Evolutionary conservation across 2,888 invertebrate genomes (phyloP), one percentile per base, ranked within the genome.

Genomic region (Linnaemya vulpina): DNA sequence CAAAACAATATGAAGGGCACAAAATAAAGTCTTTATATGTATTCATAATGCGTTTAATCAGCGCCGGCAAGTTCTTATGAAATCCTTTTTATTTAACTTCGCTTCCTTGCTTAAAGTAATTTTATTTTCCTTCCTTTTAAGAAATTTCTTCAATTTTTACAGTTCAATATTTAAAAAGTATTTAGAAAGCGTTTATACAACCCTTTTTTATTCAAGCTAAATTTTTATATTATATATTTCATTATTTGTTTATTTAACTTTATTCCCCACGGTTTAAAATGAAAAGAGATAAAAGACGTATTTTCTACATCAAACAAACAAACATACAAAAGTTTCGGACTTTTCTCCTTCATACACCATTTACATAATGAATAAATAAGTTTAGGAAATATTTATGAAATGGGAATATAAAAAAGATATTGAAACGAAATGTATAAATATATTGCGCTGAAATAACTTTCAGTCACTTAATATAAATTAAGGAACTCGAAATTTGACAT

Each of bases 31-130:
- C 35, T 63, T 43, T 25, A 53, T 63, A 11, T n/a, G 1, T 55
- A 38, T 58, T 43, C 51, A 25, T 49, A 73, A 73, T 70, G 73
- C 63, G 46, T 82, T 75, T 78, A 82, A 85, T 85, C 75, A 85
- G 74, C 85, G 22, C 68, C 25, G 65, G 78, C 74, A 74, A 82
- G 75, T 65, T 73, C 63, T 82, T 85, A 65, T 53, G 58, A 71
- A 78, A 78, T 85, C 78, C 82, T 46, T 75, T 82, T 58, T 53
- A 58, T 9, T 62, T 77, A 35, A 9, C 30, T 60, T 20, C 9
- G 11, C 30, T 67, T 73, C 73, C 73, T 73, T 35, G 9, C 3
- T 10, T 51, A 35, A 63, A 73, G n/a, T 30, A 58, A 71, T 67
- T 73, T 17, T 17, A 1, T 43, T 35, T 58, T 17, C 15, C 43